Evolutionary conservation across 35 echinoderm and acorn worm genomes (phyloP), one percentile per base, ranked within the genome.

Genomic region (Ptychodera flava): DNA sequence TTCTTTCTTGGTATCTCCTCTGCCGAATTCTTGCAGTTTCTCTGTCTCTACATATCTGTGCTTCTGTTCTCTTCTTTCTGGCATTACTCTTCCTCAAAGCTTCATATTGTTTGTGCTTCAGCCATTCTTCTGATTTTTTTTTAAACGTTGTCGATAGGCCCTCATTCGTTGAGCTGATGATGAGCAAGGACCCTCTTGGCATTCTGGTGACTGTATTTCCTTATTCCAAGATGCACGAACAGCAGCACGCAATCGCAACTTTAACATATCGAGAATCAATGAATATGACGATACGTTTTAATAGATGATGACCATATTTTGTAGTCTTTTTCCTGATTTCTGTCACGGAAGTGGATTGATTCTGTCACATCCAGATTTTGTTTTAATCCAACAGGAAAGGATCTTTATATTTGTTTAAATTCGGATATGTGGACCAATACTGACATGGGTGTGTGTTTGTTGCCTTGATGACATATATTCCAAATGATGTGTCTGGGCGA

Each of bases 11-110:
- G 79, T 79, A 88, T 80, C 34, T 32, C 35, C 79, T 32, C 32
- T 88, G 86, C 36, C 86, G 34, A 29, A 81, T 29, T 31, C 86
- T 79, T 36, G 1, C 36, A n/a, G 1, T 80, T 30, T 88, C 86
- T 38, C 86, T 35, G 81, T 88, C 78, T 35, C 86, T 78, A 16
- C 16, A 22, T 36, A 37, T 88, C 28, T 88, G 78, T 36, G 35
- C 78, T 35, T 80, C 86, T 0, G 86, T 80, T 80, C 45, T 64
- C 22, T 64, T 64, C 22, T 64, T 6, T 64, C 45, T 64, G 6
- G 45, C 45, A 12, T 64, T 22, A 64, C 22, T 12, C 22, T 64
- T 64, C 22, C 45, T 64, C 22, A 64, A 64, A 64, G 45, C 45
- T 64, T 64, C 45, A 12, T 12, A 64, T 6, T 22, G 6, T 64